Base-by-base conservation (phyloP, 1,140 invertebrate species). In the Venturia canescens region DNA sequence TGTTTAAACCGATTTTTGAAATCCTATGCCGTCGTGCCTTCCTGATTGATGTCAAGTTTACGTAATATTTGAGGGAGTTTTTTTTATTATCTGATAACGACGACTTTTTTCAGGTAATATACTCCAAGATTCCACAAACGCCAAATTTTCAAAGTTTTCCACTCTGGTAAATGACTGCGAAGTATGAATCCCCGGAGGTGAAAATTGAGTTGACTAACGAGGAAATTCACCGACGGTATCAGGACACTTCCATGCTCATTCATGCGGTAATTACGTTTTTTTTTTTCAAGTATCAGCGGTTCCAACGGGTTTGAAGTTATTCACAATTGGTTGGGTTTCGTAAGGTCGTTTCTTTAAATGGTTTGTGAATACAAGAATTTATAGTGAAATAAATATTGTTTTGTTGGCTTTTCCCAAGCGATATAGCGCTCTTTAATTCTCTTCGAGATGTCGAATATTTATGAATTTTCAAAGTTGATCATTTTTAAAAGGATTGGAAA, bases 181-280 rank as follows among this genome's bases (percentile, higher is more conserved):
- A 79, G 9, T 87, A 91, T 87, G 84, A 85, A 84, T 79, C 88
- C 77, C 86, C 87, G 6, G 87, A 89, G 16, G 83, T 84, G 60
- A 80, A 80, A 38, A 79, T 78, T 63, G 75, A 81, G 29, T 70
- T 89, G 74, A 88, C 86, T 1, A 75, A 75, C 31, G 87, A 89
- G 70, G 88, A 90, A 31, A 90, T 90, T 63, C 86, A 79, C 16
- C 84, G 81, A 16, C 87, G 92, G 83, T 92, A 91, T 79, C 84
- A 89, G 70, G 92, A 92, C 71, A 88, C 87, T 7, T 82, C 91
- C 1, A 83, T 90, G 21, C 31, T 90, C 3, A 89, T 92, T 82
- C 89, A 88, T 71, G 86, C 90, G 83, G 90, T 91, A 89, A 87
- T 27, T 48, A 81, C 11, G 66, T 67, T 69, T 27, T n/a, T n/a